phyloP scores from a whole-genome alignment of 2,888 invertebrate genomes.

The Arge pagana region DNA sequence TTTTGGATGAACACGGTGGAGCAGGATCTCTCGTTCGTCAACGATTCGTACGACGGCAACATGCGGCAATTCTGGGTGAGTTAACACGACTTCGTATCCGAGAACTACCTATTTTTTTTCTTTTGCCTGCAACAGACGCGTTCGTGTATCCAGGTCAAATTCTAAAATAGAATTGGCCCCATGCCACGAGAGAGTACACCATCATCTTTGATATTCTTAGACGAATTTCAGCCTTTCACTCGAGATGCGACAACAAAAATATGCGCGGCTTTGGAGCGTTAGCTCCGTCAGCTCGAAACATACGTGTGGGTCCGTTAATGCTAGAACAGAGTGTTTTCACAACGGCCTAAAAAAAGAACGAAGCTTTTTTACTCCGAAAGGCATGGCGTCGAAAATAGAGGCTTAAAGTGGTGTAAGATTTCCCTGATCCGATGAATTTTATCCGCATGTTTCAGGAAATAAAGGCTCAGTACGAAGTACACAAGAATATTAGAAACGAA shows the following conservation, averaged over 20 bases:
- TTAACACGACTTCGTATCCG: too few species aligned
- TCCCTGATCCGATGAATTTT: constrained; percentile 15
- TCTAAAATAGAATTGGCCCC: constrained; percentile 22
- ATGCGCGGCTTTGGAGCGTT: too few species aligned
- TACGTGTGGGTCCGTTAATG: too few species aligned
- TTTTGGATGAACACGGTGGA: constrained; percentile 78
- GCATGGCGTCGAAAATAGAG: too few species aligned
- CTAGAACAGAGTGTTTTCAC: too few species aligned
- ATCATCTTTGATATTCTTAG: constrained; percentile 16
- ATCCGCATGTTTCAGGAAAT: constrained; percentile 70
- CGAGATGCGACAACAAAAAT: neutral
- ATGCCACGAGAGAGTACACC: constrained; percentile 17
- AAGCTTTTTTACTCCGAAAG: too few species aligned
- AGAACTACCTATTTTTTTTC: constrained; percentile 3
- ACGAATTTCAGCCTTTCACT: constrained; percentile 6
- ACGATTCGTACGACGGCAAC: constrained; percentile 70
- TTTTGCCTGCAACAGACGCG: constrained; percentile 3
- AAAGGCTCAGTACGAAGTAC: constrained; percentile 84
- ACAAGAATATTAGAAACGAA: constrained; percentile 77
- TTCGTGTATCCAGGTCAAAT: constrained; percentile 17
- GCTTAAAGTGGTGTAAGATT: too few species aligned
- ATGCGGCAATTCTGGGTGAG: constrained; percentile 81
- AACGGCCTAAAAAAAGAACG: too few species aligned
- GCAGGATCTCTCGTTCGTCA: constrained; percentile 69
- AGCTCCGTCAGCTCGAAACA: too few species aligned